Conservation (phyloP, 2,888 invertebrate genomes). For the Drosophila pseudotakahashii region DNA sequence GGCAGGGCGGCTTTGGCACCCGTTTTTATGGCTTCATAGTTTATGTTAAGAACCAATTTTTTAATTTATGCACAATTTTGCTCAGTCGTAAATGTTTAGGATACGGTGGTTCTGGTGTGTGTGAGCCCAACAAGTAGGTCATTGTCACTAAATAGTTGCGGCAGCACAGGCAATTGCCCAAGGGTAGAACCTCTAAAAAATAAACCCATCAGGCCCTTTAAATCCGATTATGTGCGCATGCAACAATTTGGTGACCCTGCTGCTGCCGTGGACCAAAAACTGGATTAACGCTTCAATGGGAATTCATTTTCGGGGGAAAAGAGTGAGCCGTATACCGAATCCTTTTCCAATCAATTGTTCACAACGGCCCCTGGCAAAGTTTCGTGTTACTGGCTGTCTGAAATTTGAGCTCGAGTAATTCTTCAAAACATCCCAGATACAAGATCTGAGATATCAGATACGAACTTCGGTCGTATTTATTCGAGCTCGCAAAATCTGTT, state of each 20-base stretch:
- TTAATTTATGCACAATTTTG: conserved; percentile 75
- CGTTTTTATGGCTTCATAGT: conserved; percentile 64
- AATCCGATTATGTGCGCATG: conserved; percentile 72
- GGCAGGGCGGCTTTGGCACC: conserved; percentile 43
- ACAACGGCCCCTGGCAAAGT: conserved; percentile 45
- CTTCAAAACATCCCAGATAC: conserved; percentile 57
- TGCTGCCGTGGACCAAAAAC: conserved; percentile 56
- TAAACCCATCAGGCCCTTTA: conserved; percentile 40
- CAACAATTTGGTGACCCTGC: conserved; percentile 61
- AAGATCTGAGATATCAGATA: conserved; percentile 36
- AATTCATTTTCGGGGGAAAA: conserved; percentile 65
- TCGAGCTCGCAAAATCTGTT: conserved; percentile 65
- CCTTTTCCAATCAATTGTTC: conserved; percentile 78
- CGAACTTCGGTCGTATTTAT: conserved; percentile 1
- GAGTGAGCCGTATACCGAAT: conserved; percentile 41
- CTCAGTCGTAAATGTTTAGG: conserved; percentile 26
- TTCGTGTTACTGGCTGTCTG: conserved; percentile 64
- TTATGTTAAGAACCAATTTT: conserved; percentile 60
- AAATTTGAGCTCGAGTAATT: conserved; percentile 74
- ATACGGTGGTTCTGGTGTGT: conserved; percentile 6
- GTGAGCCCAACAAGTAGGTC: conserved; percentile 60
- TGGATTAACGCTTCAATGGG: conserved; percentile 79
- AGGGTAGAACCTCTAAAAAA: conserved; percentile 16
- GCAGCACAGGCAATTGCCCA: conserved; percentile 66
- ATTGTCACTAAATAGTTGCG: conserved; percentile 69